A percentile compares a stretch with the other conserved stretches of the same genome.
Conservation (phyloP, 2,888 invertebrate species). For the Mactromeris polynyma region DNA sequence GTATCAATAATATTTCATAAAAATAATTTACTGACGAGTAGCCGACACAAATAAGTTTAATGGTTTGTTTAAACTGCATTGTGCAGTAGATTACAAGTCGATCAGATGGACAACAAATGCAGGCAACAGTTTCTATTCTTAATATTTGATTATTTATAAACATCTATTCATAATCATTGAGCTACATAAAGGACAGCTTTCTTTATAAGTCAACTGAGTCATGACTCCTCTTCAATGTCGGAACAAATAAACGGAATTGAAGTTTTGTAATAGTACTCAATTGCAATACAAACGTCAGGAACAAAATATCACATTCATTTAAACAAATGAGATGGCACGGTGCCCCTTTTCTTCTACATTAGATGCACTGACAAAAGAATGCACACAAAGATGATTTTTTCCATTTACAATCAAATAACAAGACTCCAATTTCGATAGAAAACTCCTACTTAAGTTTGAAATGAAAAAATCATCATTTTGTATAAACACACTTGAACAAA, state of each 20-base stretch:
- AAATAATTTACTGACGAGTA: background rate
- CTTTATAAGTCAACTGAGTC: background rate
- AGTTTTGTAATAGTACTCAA: background rate
- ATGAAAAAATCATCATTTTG: slow-evolving; percentile 15
- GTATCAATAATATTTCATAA: background rate
- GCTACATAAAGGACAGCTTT: background rate
- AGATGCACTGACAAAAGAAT: background rate
- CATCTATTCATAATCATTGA: background rate
- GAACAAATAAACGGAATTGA: background rate
- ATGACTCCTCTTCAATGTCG: background rate
- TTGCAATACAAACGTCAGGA: background rate
- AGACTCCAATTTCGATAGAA: background rate
- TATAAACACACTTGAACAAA: slow-evolving; percentile 12
- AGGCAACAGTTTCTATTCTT: background rate
- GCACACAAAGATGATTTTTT: background rate
- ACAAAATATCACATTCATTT: background rate
- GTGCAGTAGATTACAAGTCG: background rate
- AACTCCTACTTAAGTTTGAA: background rate
- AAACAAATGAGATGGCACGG: background rate
- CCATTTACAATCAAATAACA: background rate
- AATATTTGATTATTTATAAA: background rate
- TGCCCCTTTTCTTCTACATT: background rate
- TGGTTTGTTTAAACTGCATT: background rate
- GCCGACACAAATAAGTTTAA: background rate
- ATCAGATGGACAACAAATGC: background rate